Base-by-base conservation (phyloP, 2,888 invertebrate genomes). In the Papilio elwesi region DNA sequence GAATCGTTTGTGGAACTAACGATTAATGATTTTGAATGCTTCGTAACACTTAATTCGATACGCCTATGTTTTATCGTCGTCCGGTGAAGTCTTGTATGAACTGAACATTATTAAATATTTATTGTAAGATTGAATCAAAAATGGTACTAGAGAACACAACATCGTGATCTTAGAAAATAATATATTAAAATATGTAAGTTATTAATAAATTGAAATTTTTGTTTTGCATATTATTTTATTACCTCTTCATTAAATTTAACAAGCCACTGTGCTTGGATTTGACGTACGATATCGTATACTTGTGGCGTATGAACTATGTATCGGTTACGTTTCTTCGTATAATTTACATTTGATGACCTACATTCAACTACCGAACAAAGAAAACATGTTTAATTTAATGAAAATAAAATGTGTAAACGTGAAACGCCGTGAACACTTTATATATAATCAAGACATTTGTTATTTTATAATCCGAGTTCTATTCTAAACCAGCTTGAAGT, bases 291-390 rank as follows among this genome's bases (percentile, higher is more conserved):
- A 70, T 66, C 69, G 52, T 26, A 70, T 65, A 66, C n/a, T 48
- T 15, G n/a, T n/a, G 52, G 38, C 68, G 16, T 36, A 49, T 62
- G 9, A 65, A 52, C 59, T 13, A 36, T n/a, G 69, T 70, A 76
- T 76, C 70, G 59, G 68, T 73, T 73, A 75, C 75, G 64, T 71
- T 43, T 70, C 67, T 63, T 67, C 68, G 74, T 74, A 64, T 55
- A 59, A 69, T 69, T 76, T 74, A 74, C 74, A 71, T 75, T 55
- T 72, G 68, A 74, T 75, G 74, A 67, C 70, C 70, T 71, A 72
- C 72, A 66, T 73, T 65, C 65, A 68, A 16, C 57, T 70, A 68
- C 70, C 74, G 75, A 71, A 55, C 65, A 68, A 71, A 64, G 71
- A 69, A 67, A 71, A 68, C 53, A n/a, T 64, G 38, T 59, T n/a